Conservation (phyloP, 1,140 invertebrate species). For the Glossosoma conforme region DNA sequence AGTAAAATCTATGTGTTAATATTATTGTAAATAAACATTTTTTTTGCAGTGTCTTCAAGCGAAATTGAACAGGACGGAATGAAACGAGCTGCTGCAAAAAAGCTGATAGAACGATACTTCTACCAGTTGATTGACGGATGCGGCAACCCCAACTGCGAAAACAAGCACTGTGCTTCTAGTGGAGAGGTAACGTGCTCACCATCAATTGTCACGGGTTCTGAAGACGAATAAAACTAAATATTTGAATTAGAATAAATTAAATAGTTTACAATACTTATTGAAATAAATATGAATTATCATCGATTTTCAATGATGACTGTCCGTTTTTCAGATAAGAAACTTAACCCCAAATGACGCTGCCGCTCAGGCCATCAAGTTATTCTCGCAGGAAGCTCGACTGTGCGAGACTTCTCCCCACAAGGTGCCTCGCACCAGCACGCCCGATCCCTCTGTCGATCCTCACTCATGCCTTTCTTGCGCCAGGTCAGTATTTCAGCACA, state of each 20-base stretch:
- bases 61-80: slow-evolving; percentile 59
- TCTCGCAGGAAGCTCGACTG: slow-evolving; percentile 75
- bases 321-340: slow-evolving; percentile 55
- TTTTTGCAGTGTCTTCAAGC: slow-evolving; percentile 19
- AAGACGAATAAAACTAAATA: too few species aligned
- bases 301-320: too few species aligned
- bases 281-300: too few species aligned
- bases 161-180: slow-evolving; percentile 84
- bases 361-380: slow-evolving; percentile 78
- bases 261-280: too few species aligned
- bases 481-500: neutral
- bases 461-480: neutral
- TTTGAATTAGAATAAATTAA: neutral
- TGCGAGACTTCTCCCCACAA: slow-evolving; percentile 74
- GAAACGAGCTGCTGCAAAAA: slow-evolving; percentile 83
- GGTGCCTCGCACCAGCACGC: slow-evolving; percentile 57
- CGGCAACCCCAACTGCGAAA: slow-evolving; percentile 77
- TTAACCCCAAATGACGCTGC: slow-evolving; percentile 84
- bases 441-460: neutral
- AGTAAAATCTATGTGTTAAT: too few species aligned
- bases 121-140: slow-evolving; percentile 88
- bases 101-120: slow-evolving; percentile 88
- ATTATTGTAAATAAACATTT: too few species aligned
- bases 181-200: slow-evolving; percentile 76
- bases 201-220: too few species aligned